Base-by-base conservation (phyloP, 37 sponge, comb jelly and placozoan species). In the Crambe crambe region DNA sequence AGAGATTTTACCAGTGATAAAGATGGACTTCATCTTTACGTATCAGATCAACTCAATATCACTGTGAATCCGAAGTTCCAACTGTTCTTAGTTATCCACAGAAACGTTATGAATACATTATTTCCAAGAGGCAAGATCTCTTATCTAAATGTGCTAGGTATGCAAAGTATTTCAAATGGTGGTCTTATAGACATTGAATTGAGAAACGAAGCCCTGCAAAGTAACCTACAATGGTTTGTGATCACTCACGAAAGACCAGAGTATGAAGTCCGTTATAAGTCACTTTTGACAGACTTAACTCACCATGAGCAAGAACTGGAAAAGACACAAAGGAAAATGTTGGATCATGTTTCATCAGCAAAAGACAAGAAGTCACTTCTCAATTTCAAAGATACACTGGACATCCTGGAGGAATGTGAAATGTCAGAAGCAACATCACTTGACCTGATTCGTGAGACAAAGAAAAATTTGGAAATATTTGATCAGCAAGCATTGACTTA, bases 221-320 rank as follows among this genome's bases (percentile, higher is more conserved):
- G 69, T 37, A 51, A 85, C 40, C 30, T 88, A 17, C 66, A 75
- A 2, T 44, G 58, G 81, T 43, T 76, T 30, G 70, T 88, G 41
- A 47, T 88, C 32, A 56, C 75, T 2, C 26, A 36, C 25, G 77
- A 79, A 1, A 40, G 57, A 23, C 86, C 86, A 25, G 80, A 85
- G 59, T 74, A 80, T 37, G 32, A 31, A 0, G 63, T 80, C 26
- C 56, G 77, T 1, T 41, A 78, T 54, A 84, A 61, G 43, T 71
- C 93, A 17, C 61, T 88, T 30, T 54, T 85, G 15, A 77, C 85
- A 58, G 93, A 92, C 59, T 21, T 73, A 18, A 58, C 58, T 32
- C 70, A 81, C 18, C 89, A 88, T 73, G 32, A 88, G 15, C 76
- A 85, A 39, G 81, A 88, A 36, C 40, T 84, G 20, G 56, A 73